phyloP scores from a whole-genome alignment of 2,797 vertebrate species.

The Melanotaenia trifasciata region DNA sequence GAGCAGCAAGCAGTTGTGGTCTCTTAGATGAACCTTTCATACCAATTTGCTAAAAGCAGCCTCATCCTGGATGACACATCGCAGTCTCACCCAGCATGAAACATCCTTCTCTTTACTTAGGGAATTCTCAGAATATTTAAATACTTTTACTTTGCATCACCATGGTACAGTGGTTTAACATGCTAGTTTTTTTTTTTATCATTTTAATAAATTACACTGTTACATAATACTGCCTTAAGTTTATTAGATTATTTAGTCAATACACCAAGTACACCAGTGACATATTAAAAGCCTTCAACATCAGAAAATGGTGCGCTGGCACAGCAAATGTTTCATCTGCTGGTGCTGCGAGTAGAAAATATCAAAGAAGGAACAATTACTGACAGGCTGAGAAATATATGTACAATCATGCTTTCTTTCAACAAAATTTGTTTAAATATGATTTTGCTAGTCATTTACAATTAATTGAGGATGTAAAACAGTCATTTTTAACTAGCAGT shows the following conservation, averaged over 20 bases:
- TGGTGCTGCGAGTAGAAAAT: slow-evolving; percentile 51
- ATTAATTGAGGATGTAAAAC: not conserved
- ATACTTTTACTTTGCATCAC: slow-evolving; percentile 39
- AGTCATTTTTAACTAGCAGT: slow-evolving; percentile 49
- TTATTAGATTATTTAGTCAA: not conserved
- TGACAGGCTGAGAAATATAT: slow-evolving; percentile 57
- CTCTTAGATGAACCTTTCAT: not conserved
- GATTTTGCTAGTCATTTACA: slow-evolving; percentile 21
- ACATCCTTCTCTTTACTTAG: slow-evolving; percentile 18
- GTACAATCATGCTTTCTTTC: slow-evolving; percentile 55
- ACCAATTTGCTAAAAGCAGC: slow-evolving; percentile 20
- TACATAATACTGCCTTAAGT: slow-evolving; percentile 23
- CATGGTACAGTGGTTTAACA: slow-evolving; percentile 26
- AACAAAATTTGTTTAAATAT: slow-evolving; percentile 27
- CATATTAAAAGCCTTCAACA: slow-evolving; percentile 44
- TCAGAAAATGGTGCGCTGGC: slow-evolving; percentile 46
- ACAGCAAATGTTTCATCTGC: slow-evolving; percentile 35
- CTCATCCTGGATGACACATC: slow-evolving; percentile 30
- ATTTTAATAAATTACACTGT: slow-evolving; percentile 70
- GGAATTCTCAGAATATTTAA: slow-evolving; percentile 31
- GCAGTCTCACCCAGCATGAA: slow-evolving; percentile 36
- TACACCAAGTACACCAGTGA: not conserved
- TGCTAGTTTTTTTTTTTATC: slow-evolving; percentile 33
- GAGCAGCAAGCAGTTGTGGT: slow-evolving; percentile 2
- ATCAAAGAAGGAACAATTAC: slow-evolving; percentile 29